Conservation (phyloP, 2,888 invertebrate species). For the Xylocampa areola region DNA sequence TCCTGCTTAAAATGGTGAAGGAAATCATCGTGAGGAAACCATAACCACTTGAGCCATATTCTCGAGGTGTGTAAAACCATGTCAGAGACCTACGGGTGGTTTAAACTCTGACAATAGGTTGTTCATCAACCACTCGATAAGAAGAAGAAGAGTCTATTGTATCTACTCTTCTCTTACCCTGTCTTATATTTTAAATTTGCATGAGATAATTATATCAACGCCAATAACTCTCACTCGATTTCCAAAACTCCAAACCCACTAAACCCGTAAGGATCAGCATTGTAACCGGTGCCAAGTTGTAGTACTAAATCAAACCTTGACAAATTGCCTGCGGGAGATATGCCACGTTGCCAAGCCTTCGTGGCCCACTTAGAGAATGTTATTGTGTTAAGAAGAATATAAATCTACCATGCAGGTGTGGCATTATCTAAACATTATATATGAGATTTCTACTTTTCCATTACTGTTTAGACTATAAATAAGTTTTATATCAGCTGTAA, state of each 20-base stretch:
- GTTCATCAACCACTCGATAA: too few species aligned
- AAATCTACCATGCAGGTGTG: conserved; percentile 20
- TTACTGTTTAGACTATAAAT: neutral
- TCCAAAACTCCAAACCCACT: conserved; percentile 26
- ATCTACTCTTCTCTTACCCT: conserved; percentile 5
- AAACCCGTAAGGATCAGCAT: conserved; percentile 43
- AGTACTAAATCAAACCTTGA: conserved; percentile 49
- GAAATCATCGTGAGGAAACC: too few species aligned
- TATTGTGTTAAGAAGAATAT: conserved; percentile 17
- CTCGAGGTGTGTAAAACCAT: too few species aligned
- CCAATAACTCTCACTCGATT: conserved; percentile 16
- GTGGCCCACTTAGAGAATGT: conserved; percentile 4
- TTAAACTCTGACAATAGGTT: too few species aligned
- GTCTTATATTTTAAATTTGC: conserved; percentile 21
- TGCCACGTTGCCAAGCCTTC: conserved; percentile 41
- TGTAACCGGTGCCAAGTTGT: conserved; percentile 45
- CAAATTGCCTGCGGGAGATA: conserved; percentile 49
- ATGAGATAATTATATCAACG: too few species aligned
- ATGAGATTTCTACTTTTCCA: neutral
- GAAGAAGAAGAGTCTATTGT: conserved; percentile 10
- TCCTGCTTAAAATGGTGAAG: too few species aligned
- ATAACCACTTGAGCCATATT: too few species aligned
- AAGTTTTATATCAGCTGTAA: neutral
- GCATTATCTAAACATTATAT: conserved; percentile 8
- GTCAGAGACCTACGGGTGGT: too few species aligned